Evolutionary conservation across 2,113 vertebrate species (phyloP).

Genomic region (Nipponia nippon): DNA sequence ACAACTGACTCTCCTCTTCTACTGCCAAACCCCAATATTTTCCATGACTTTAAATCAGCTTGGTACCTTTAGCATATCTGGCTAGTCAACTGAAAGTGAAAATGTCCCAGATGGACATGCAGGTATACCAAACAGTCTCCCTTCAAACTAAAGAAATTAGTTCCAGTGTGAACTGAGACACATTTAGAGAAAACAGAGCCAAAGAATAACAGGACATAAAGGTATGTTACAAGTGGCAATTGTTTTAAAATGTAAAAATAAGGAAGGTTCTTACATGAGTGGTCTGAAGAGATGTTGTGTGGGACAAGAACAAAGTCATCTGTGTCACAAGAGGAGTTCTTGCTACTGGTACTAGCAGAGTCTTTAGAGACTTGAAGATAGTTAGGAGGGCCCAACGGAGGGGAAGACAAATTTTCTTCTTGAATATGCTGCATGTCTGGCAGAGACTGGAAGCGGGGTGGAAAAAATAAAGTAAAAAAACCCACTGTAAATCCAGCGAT

Average conservation of each 20-base stretch:
- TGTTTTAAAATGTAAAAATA: background rate
- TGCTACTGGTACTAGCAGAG: conserved; percentile 93
- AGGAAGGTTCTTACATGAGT: conserved; percentile 79
- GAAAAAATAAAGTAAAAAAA: conserved; percentile 15
- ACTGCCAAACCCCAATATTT: background rate
- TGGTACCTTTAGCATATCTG: background rate
- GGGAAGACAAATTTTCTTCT: conserved; percentile 89
- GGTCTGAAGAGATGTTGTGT: conserved; percentile 88
- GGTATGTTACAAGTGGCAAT: background rate
- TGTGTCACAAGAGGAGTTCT: conserved; percentile 94
- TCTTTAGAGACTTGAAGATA: conserved; percentile 96
- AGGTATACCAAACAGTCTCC: background rate
- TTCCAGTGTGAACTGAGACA: background rate
- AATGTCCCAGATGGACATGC: background rate
- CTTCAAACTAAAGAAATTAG: background rate
- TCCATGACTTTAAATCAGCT: background rate
- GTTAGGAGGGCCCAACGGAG: conserved; percentile 90
- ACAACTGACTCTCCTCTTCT: background rate
- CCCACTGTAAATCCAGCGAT: background rate
- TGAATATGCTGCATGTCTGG: conserved; percentile 94
- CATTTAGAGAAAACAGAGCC: background rate
- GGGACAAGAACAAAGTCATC: conserved; percentile 97
- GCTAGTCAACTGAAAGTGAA: background rate
- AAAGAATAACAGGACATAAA: background rate
- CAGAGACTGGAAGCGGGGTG: conserved; percentile 78